Evolutionary conservation across 2,797 vertebrate genomes (phyloP), one percentile per base, ranked within the genome.

Genomic region (Myripristis jacobus): DNA sequence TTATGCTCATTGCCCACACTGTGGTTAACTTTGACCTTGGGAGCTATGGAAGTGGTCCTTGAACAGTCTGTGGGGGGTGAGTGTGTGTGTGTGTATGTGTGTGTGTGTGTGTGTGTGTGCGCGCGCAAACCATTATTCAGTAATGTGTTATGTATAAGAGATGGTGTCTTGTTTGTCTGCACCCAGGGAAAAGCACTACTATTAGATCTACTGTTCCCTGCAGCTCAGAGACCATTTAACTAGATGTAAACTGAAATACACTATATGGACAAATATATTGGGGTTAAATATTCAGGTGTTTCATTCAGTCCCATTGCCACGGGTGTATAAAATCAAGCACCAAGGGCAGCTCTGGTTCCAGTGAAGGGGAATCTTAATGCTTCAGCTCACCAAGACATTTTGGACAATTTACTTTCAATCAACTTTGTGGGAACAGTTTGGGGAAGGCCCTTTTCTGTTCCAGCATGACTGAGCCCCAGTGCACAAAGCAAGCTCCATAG

Each of bases 11-110:
- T 67, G 58, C 46, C 27, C 34, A 64, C 52, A 58, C 9, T 67
- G 13, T 38, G 25, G 43, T 53, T 75, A 65, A 74, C 66, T 63
- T 63, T 52, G 36, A 74, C 66, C 66, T 63, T 52, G 36, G 5
- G 15, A 64, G 58, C 27, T 44, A 24, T 55, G 24, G 41, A 43
- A 69, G 43, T 66, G n/a, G 53, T 59, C 22, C 58, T 51, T 68
- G 13, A 68, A 75, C 48, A 4, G 25, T 29, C 3, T 63, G 36
- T 31, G 29, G 24, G 41, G 31, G 2, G 36, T 54, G 47, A 57
- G 41, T 63, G 22, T 27, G 18, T 46, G 27, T 64, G 34, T 51
- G 53, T 65, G 31, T 64, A 46, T 15, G 19, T 24, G 29, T 19
- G 18, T 19, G 21, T 13, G 6, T 59, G 31, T 64, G 71, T 44